Percentiles rank a stretch among this genome's conserved stretches.
Conservation (phyloP, 2,888 invertebrate species). For the Ormyrus nitidulus region DNA sequence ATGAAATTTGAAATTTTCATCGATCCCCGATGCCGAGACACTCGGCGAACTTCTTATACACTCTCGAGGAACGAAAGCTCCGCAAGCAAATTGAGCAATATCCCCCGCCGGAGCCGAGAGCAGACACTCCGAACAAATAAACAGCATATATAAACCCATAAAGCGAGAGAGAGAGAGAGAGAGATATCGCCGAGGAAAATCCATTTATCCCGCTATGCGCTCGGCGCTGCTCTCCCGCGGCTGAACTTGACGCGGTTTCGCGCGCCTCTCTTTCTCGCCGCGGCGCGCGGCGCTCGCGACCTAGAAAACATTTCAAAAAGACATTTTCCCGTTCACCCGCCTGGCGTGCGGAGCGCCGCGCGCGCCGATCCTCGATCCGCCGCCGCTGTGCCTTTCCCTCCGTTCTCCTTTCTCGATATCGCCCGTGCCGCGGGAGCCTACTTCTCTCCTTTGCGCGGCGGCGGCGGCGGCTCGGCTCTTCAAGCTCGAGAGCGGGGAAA, state of each 20-base stretch:
- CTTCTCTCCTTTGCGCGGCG: neutral
- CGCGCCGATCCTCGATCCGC: conserved; percentile 44
- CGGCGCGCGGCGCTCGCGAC: conserved; percentile 63
- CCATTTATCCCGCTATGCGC: conserved; percentile 43
- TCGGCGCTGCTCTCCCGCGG: neutral
- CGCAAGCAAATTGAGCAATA: neutral
- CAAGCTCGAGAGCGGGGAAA: neutral
- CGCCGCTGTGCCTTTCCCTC: conserved; percentile 45
- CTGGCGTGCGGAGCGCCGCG: conserved; percentile 31
- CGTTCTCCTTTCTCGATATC: conserved; percentile 45
- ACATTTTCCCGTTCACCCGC: conserved; percentile 74
- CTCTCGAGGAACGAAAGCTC: neutral
- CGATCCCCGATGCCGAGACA: neutral
- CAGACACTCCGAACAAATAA: too few relatives aligned
- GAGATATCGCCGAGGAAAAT: conserved; percentile 1
- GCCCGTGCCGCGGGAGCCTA: neutral
- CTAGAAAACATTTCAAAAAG: conserved; percentile 72
- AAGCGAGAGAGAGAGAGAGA: too few relatives aligned
- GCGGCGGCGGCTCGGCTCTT: neutral
- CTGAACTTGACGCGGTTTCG: conserved; percentile 58
- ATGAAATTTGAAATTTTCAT: too few relatives aligned
- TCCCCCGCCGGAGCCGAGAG: too few relatives aligned
- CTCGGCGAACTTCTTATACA: neutral
- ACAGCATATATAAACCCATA: too few relatives aligned
- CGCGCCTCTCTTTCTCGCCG: conserved; percentile 16